Conservation (phyloP, 2,113 vertebrate species). For the Oncorhynchus keta region DNA sequence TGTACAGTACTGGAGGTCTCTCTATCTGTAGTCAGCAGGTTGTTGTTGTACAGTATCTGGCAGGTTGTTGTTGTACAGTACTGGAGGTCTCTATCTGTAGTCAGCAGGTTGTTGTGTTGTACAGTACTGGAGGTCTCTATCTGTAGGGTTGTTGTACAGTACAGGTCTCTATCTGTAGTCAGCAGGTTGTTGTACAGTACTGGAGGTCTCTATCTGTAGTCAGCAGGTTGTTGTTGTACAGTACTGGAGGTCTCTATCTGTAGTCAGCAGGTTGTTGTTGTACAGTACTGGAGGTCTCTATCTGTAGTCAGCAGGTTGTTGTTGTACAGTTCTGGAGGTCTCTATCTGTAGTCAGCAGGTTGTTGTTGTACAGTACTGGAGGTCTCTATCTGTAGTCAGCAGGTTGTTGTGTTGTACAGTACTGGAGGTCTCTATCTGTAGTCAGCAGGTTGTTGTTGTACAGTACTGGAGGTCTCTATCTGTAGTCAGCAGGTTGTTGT, state of each 20-base stretch:
- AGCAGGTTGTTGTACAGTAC: not conserved
- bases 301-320: conserved; percentile 2
- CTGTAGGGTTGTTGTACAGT: conserved; percentile 2
- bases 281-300: not conserved
- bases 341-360: conserved; percentile 7
- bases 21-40: conserved; percentile 4
- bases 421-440: too few relatives aligned
- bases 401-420: too few relatives aligned
- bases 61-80: not conserved
- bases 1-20: conserved; percentile 1
- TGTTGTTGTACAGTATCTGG: not conserved
- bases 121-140: not conserved
- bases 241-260: conserved; percentile 2
- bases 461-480: too few relatives aligned
- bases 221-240: not conserved
- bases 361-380: not conserved
- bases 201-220: conserved; percentile 11
- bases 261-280: not conserved
- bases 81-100: conserved; percentile 11
- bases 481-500: too few relatives aligned
- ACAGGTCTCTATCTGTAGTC: conserved; percentile 10
- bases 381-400: too few relatives aligned
- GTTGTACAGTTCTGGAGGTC: not conserved
- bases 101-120: too few relatives aligned
- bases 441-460: too few relatives aligned